Percentiles rank a stretch among this genome's conserved stretches.
phyloP scores from a whole-genome alignment of 2,113 vertebrate genomes.

The Menura novaehollandiae region DNA sequence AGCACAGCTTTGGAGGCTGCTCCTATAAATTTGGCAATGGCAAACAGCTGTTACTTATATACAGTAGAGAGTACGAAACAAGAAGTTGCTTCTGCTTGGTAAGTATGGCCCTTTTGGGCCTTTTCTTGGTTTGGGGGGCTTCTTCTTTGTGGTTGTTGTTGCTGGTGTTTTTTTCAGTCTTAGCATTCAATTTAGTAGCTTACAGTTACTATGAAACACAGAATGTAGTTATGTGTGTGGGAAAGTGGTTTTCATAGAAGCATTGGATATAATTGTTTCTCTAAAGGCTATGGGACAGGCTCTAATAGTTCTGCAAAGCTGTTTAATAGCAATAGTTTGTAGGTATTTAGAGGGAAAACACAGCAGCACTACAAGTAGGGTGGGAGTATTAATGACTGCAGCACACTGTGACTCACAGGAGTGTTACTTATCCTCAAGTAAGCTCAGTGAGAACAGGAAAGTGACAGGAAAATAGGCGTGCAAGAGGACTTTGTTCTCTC shows the following conservation, averaged over 20 bases:
- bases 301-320: neutral
- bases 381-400: neutral
- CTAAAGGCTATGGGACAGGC: fast-evolving
- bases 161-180: fast-evolving
- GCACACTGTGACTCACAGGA: neutral
- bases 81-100: neutral
- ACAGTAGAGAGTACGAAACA: neutral
- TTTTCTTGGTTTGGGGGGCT: neutral
- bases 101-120: neutral
- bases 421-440: neutral
- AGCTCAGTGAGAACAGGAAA: neutral
- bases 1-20: neutral
- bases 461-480: neutral
- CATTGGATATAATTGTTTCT: fast-evolving
- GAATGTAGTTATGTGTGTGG: fast-evolving
- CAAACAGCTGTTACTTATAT: neutral
- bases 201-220: fast-evolving
- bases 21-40: constrained; percentile 23
- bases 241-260: neutral
- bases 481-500: neutral
- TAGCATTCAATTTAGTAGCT: fast-evolving
- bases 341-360: neutral
- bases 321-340: neutral
- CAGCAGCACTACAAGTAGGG: neutral
- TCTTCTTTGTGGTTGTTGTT: too few species aligned